Evolutionary conservation across 2,113 vertebrate genomes (phyloP).

Genomic region (Pundamilia nyererei): DNA sequence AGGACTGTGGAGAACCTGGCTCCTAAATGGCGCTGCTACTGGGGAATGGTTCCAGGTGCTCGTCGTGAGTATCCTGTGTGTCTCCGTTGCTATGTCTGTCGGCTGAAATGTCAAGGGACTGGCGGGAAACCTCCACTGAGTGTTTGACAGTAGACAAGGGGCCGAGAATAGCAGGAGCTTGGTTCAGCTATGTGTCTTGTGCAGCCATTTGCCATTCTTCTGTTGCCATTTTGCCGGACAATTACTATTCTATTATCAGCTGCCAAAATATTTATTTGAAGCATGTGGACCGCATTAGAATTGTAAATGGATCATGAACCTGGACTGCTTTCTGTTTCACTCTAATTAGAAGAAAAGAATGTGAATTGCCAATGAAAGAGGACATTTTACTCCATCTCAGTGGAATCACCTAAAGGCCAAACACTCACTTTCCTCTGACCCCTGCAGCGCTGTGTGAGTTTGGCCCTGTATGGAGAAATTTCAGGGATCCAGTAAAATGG

Average conservation of each 20-base stretch:
- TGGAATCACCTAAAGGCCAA: conserved; percentile 50
- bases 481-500: background rate
- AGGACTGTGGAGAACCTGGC: conserved; percentile 44
- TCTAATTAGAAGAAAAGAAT: conserved; percentile 43
- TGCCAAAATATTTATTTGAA: conserved; percentile 12
- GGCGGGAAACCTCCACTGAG: conserved; percentile 21
- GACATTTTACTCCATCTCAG: conserved; percentile 46
- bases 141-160: background rate
- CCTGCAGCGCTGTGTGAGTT: background rate
- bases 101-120: background rate
- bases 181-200: background rate
- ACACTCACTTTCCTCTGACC: conserved; percentile 20
- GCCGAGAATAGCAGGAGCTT: background rate
- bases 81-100: background rate
- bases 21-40: conserved; percentile 49
- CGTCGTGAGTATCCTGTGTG: conserved; percentile 17
- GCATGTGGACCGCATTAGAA: conserved; percentile 10
- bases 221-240: conserved; percentile 23
- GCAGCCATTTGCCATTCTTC: conserved; percentile 15
- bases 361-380: conserved; percentile 21
- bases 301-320: conserved; percentile 33
- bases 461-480: background rate
- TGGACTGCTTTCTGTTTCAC: background rate
- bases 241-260: conserved; percentile 14
- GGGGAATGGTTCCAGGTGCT: conserved; percentile 36